Evolutionary conservation across 2,888 invertebrate genomes (phyloP).

Genomic region (Dasypogon diadema): DNA sequence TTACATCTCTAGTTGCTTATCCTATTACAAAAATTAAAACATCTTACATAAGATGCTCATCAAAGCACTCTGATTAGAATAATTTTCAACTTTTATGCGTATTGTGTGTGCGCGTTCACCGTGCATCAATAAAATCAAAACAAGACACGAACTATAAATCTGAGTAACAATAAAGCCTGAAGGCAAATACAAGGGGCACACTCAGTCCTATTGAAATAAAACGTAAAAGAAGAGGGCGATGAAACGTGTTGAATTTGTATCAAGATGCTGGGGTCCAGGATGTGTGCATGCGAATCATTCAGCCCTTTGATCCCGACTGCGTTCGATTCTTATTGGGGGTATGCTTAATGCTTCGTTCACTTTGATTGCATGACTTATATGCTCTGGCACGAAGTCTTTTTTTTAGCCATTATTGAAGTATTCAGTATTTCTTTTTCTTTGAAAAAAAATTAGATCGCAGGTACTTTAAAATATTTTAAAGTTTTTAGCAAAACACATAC

Average conservation of each 20-base stretch:
- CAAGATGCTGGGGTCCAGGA: slow-evolving; percentile 18
- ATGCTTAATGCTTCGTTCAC: slow-evolving; percentile 5
- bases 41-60: slow-evolving; percentile 10
- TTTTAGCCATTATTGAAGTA: background rate
- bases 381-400: slow-evolving; percentile 11
- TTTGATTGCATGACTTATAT: slow-evolving; percentile 33
- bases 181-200: slow-evolving; percentile 49
- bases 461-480: background rate
- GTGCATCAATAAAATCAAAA: slow-evolving; percentile 54
- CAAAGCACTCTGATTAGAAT: slow-evolving; percentile 43
- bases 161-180: slow-evolving; percentile 46
- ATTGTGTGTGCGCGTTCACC: slow-evolving; percentile 53
- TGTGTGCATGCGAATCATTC: slow-evolving; percentile 32
- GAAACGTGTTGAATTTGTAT: slow-evolving; percentile 40
- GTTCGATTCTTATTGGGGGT: slow-evolving; percentile 26
- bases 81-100: slow-evolving; percentile 47
- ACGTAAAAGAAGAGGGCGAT: slow-evolving; percentile 21
- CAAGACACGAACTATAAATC: slow-evolving; percentile 48
- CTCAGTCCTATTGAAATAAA: slow-evolving; percentile 19
- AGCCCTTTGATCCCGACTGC: slow-evolving; percentile 22
- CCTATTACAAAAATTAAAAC: too few species aligned
- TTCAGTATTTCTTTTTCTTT: background rate
- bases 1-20: too few species aligned
- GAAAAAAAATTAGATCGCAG: background rate
- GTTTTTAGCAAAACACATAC: background rate